Conservation (phyloP, 2,888 invertebrate species). For the Drosophila picticornis region DNA sequence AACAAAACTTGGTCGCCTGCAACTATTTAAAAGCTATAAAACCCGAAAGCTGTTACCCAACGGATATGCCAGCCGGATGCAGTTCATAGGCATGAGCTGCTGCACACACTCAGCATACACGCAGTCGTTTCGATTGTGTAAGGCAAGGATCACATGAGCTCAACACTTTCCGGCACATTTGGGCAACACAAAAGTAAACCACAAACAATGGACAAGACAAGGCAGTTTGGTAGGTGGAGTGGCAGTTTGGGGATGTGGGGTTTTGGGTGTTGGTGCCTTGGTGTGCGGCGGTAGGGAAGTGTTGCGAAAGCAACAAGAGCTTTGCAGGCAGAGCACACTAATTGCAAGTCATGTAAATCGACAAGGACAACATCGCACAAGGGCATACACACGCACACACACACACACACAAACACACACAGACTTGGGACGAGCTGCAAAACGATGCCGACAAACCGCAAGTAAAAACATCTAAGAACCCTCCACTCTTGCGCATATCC, state of each 20-base stretch:
- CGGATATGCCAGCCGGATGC: constrained; percentile 72
- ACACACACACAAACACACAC: constrained; percentile 10
- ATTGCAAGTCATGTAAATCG: constrained; percentile 79
- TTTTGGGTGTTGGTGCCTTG: not conserved
- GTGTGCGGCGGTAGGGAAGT: constrained; percentile 40
- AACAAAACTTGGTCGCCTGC: constrained; percentile 44
- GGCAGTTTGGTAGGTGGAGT: not conserved
- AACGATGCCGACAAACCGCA: constrained; percentile 53
- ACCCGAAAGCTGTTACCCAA: constrained; percentile 75
- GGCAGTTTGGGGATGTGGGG: not conserved
- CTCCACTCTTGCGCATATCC: not conserved
- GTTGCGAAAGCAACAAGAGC: constrained; percentile 68
- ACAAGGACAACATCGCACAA: constrained; percentile 64
- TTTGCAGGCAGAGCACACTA: constrained; percentile 69
- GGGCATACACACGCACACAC: constrained; percentile 18
- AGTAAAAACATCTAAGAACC: constrained; percentile 42
- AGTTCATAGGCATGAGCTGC: constrained; percentile 70
- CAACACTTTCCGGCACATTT: constrained; percentile 74
- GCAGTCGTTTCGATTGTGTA: constrained; percentile 2
- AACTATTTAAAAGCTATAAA: constrained; percentile 82
- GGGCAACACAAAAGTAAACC: constrained; percentile 66
- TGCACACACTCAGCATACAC: constrained; percentile 20
- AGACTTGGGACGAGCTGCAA: constrained; percentile 60
- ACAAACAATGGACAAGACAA: constrained; percentile 63
- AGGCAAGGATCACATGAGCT: constrained; percentile 45